Evolutionary conservation across 2,797 vertebrate species (phyloP), one percentile per base, ranked within the genome.

Genomic region (Cetoscarus ocellatus): DNA sequence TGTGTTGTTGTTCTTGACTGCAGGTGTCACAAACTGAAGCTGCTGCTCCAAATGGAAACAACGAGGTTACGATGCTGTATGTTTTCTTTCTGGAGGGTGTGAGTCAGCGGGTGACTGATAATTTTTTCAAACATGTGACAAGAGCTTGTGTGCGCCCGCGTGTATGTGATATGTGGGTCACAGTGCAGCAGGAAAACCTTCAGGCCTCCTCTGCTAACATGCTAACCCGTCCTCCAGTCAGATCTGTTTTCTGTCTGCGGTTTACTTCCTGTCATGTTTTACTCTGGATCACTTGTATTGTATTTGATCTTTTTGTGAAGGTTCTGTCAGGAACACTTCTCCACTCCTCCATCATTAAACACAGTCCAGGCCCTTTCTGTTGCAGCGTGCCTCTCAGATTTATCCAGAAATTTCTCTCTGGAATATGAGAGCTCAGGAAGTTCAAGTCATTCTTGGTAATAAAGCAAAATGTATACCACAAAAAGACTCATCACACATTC

Each of bases 101-200:
- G 76, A 80, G 38, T 77, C 75, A 71, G 75, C 12, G 11, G 50
- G 39, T 15, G 62, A 51, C 75, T 70, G 47, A 52, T 78, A 0
- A 36, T 57, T 54, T 47, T 36, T 49, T 48, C 42, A n/a, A 48
- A 56, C 56, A 45, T 81, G 72, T 67, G 66, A 73, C 59, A 14
- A 59, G 49, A 17, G n/a, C 27, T 56, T 40, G 39, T 73, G 59
- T 67, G 59, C 50, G 43, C 67, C 58, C 10, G 42, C 60, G 52
- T 59, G 47, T 56, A 19, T 65, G 63, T 55, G 61, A 52, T 65
- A 77, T 83, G 50, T 80, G 70, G 74, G 69, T 76, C 71, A 79
- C 48, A 8, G 17, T 43, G 17, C 73, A 56, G 14, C 57, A 60
- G 43, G 68, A 39, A 55, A 65, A 60, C 57, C 82, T 78, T 48